Conservation (phyloP, 1,140 invertebrate genomes). For the Papilio dardanus region DNA sequence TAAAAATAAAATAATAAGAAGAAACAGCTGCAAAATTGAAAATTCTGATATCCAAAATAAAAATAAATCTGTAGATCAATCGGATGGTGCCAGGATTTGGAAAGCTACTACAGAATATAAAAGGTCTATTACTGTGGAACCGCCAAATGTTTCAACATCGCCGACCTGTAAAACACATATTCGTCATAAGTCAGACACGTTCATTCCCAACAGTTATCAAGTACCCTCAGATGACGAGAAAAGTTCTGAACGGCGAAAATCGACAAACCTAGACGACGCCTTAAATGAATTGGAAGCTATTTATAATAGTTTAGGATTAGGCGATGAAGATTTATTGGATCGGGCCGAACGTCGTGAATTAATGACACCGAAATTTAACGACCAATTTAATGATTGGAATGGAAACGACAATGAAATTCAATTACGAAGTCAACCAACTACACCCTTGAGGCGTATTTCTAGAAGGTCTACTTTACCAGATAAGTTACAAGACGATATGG, state of each 20-base stretch:
- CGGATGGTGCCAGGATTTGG: slow-evolving; percentile 73
- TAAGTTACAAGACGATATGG: slow-evolving; percentile 90
- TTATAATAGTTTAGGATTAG: slow-evolving; percentile 91
- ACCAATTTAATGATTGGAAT: slow-evolving; percentile 78
- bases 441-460: slow-evolving; percentile 64
- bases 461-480: slow-evolving; percentile 83
- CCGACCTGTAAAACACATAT: slow-evolving; percentile 70
- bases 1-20: slow-evolving; percentile 51
- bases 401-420: slow-evolving; percentile 75
- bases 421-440: slow-evolving; percentile 72
- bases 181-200: slow-evolving; percentile 77
- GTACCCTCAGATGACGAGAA: slow-evolving; percentile 77
- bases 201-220: slow-evolving; percentile 58
- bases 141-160: slow-evolving; percentile 59
- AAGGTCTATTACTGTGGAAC: slow-evolving; percentile 66
- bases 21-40: slow-evolving; percentile 45
- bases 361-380: slow-evolving; percentile 81
- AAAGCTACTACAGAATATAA: slow-evolving; percentile 78
- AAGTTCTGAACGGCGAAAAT: slow-evolving; percentile 82
- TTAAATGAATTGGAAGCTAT: slow-evolving; percentile 94
- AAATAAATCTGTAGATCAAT: slow-evolving; percentile 68
- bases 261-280: slow-evolving; percentile 92
- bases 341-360: slow-evolving; percentile 89
- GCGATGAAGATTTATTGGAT: slow-evolving; percentile 91
- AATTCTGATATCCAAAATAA: slow-evolving; percentile 62